Evolutionary conservation across 1,140 invertebrate genomes (phyloP).

Genomic region (Delia radicum): DNA sequence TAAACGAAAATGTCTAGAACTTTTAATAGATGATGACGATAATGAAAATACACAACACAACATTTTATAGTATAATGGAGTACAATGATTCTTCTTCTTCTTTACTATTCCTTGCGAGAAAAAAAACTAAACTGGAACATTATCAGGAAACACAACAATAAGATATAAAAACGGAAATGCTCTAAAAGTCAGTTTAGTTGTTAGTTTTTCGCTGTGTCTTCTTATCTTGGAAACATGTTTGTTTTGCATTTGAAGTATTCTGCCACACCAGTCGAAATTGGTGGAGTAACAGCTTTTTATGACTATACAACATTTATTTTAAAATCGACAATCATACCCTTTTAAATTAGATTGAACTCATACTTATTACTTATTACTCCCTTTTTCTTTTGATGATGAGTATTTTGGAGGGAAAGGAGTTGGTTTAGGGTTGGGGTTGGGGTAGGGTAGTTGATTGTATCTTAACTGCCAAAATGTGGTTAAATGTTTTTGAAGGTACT

Average conservation of each 20-base stretch:
- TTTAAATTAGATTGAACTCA: constrained; percentile 1
- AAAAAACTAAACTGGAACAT: background rate
- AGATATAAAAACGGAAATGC: constrained; percentile 22
- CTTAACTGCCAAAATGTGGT: constrained; percentile 24
- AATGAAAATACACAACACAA: constrained; percentile 12
- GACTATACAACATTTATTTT: background rate
- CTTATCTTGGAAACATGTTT: background rate
- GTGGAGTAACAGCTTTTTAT: background rate
- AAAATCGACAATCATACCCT: background rate
- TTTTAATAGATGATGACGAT: constrained; percentile 18
- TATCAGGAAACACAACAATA: background rate
- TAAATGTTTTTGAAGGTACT: background rate
- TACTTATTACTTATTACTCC: background rate
- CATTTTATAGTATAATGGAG: background rate
- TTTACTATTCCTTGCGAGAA: background rate
- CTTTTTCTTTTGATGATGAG: background rate
- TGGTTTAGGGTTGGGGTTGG: background rate
- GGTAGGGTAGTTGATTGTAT: constrained; percentile 17
- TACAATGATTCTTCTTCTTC: background rate
- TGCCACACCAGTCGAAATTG: background rate
- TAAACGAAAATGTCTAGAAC: background rate
- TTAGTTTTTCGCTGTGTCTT: background rate
- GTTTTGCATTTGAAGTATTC: background rate
- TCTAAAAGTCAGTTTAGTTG: background rate
- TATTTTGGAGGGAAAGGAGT: background rate